Evolutionary conservation across 2,113 vertebrate genomes (phyloP).

Genomic region (Microtus montanus): DNA sequence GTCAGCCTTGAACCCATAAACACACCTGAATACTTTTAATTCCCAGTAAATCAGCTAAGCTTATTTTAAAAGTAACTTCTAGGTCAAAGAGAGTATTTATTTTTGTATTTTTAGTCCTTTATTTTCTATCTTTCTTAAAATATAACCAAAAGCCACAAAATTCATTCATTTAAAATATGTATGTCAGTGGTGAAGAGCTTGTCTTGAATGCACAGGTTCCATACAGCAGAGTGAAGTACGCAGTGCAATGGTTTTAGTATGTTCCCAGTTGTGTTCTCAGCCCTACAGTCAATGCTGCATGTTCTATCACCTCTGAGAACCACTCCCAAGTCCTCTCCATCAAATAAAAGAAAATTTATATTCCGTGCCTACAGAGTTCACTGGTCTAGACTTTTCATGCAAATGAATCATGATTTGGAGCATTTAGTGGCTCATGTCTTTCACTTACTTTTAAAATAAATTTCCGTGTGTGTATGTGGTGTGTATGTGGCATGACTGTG

Average conservation of each 20-base stretch:
- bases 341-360: neutral
- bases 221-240: neutral
- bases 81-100: too few species aligned
- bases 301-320: neutral
- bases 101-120: neutral
- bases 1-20: neutral
- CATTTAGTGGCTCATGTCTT: neutral
- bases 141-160: neutral
- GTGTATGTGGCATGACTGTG: neutral
- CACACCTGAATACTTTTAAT: neutral
- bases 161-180: neutral
- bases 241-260: too few species aligned
- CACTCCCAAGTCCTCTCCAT: neutral
- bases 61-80: neutral
- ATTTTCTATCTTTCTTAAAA: neutral
- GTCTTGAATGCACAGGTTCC: neutral
- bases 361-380: neutral
- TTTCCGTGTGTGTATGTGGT: neutral
- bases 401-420: neutral
- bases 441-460: neutral
- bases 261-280: too few species aligned
- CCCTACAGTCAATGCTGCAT: neutral
- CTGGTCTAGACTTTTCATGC: neutral
- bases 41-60: neutral
- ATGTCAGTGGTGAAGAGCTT: neutral